Base-by-base conservation (phyloP, 2,888 invertebrate genomes). In the Pyrochroa serraticornis region DNA sequence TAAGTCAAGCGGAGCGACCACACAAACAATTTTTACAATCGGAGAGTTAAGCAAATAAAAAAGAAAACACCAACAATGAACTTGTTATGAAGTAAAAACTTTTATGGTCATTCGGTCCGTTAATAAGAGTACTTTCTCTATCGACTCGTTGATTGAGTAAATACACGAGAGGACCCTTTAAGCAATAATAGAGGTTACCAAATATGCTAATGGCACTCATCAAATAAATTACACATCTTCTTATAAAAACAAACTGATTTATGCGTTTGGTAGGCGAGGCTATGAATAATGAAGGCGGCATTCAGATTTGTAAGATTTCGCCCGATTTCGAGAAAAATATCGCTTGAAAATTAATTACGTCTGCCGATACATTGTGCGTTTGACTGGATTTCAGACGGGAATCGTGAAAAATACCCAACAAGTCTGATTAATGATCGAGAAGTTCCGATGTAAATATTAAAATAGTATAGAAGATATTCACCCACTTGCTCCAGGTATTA, bases 291-390 rank as follows among this genome's bases (percentile, higher is more conserved):
- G 22, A 22, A 22, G 22, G 22, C 22, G 22, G 22, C 22, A 22
- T 22, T 22, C 22, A 22, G 22, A 22, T 22, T 22, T 22, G 22
- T 22, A 22, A 22, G 22, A 22, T 22, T 22, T 5, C 22, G 22
- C 22, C 22, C 22, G 22, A 22, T 22, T 22, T 22, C 22, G 22
- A 22, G 22, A 22, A 41, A 41, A 41, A 22, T 41, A 41, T 7
- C 41, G 36, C 9, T 8, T 22, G 22, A 31, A 41, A 41, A 41
- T 41, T 41, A 41, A 41, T 41, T 41, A 41, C 10, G 31, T 30
- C 41, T 41, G 41, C 31, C 41, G 31, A 41, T 41, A 39, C 8
- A 41, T 22, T 22, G 22, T 22, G 22, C 22, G 22, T 22, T 22
- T 22, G 22, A 22, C 22, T 22, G 22, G 22, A 5, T 22, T 22